Base-by-base conservation (phyloP, 2,113 vertebrate species). In the Sphaerodactylus townsendi region DNA sequence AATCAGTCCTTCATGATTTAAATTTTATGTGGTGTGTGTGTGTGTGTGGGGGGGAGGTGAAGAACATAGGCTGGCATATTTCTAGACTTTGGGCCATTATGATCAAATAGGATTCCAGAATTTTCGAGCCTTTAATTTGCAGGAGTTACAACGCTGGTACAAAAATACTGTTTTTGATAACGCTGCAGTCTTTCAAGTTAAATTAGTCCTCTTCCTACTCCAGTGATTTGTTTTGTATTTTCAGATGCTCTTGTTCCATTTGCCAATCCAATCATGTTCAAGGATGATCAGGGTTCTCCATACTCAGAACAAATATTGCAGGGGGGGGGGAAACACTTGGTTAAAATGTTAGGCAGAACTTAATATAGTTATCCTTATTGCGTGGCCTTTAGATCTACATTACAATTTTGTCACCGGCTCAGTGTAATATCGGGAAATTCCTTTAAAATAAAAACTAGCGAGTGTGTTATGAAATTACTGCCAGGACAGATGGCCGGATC, bases 381-480 rank as follows among this genome's bases (percentile, higher is more conserved):
- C 96, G 94, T 95, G 95, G 93, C 92, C 93, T 96, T 96, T 96
- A 96, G 96, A 97, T 97, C 95, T 97, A 96, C 95, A 95, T 97
- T 96, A 94, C 95, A 96, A 95, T 95, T 97, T 96, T 97, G 95
- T 96, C 96, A 96, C 95, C 93, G 92, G 95, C 95, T 94, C 94
- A 88, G 92, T 96, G 93, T 96, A 96, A 96, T 96, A 96, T 95
- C 95, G 87, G 93, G 95, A 97, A 96, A 96, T 96, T 95, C 96
- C 95, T 94, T 97, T 96, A 96, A 96, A 96, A 96, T 97, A 96
- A 97, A 97, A 97, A 95, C 95, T 95, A 95, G 95, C 86, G 94
- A 95, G 94, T 95, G 95, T 95, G 95, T 97, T 97, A 97, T 97
- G 96, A 97, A 97, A 96, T 96, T 96, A 96, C 92, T 96, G 95